A percentile compares a stretch with the other conserved stretches of the same genome.
Evolutionary conservation across 2,113 vertebrate genomes (phyloP).

Genomic region (western clawed frog (Xenopus tropicalis)): DNA sequence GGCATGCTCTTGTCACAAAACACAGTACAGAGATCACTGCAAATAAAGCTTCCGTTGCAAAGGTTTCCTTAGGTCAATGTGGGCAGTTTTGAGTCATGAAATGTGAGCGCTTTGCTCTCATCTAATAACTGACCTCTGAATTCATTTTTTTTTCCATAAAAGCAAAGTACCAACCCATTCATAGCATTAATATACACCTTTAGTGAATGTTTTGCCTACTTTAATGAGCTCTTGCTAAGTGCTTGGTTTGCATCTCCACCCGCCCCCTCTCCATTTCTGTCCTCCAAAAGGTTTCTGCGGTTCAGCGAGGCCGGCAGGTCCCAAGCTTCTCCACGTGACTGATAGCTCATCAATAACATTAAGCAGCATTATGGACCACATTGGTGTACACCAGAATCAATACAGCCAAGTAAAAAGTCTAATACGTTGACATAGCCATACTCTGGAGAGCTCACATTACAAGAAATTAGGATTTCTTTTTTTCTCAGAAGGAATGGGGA

Average conservation of each 20-base stretch:
- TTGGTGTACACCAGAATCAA: constrained; percentile 92
- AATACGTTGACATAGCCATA: constrained; percentile 84
- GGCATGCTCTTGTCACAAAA: constrained; percentile 5
- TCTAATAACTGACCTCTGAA: constrained; percentile 61
- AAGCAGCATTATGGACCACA: constrained; percentile 87
- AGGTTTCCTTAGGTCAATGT: constrained; percentile 21
- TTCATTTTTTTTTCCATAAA: constrained; percentile 81
- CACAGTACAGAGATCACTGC: constrained; percentile 6
- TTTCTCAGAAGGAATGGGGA: constrained; percentile 68
- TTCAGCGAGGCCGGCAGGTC: constrained; percentile 83
- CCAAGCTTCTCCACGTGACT: constrained; percentile 85
- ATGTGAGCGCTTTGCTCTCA: constrained; percentile 56
- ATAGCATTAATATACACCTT: constrained; percentile 50
- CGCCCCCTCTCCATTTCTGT: constrained; percentile 84
- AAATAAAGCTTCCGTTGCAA: constrained; percentile 23
- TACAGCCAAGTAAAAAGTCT: constrained; percentile 86
- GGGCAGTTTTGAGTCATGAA: constrained; percentile 18
- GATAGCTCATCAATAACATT: constrained; percentile 99
- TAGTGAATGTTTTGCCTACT: constrained; percentile 64
- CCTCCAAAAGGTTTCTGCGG: constrained; percentile 83
- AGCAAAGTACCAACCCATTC: constrained; percentile 51
- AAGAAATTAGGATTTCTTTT: constrained; percentile 81
- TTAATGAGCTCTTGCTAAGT: constrained; percentile 60
- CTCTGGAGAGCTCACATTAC: constrained; percentile 77
- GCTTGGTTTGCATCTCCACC: constrained; percentile 79